Base-by-base conservation (phyloP, 1,140 invertebrate species). In the Calosoma granatense region DNA sequence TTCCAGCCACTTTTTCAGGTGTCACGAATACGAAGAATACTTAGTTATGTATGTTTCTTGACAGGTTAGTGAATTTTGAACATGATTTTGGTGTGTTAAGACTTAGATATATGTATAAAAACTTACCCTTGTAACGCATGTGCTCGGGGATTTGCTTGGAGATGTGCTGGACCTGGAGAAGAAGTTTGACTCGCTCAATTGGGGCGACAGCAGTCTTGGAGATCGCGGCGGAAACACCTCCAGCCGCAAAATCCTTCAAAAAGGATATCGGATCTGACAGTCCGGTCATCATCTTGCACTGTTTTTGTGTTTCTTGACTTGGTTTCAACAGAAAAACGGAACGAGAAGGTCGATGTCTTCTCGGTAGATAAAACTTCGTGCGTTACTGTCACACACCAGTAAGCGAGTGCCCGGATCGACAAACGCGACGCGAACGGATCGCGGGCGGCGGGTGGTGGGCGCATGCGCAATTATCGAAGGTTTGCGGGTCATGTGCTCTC, bases 101-200 rank as follows among this genome's bases (percentile, higher is more conserved):
- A n/a, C n/a, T n/a, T n/a, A n/a, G n/a, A n/a, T n/a, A n/a, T n/a
- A n/a, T n/a, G n/a, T n/a, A n/a, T n/a, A n/a, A n/a, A n/a, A n/a
- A 71, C 74, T 78, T 66, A 87, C 87, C 89, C 80, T 91, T 92
- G 74, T 92, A 92, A 65, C 83, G 81, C 64, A 89, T 74, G 54
- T 90, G 84, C 57, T 77, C 83, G 14, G 86, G 57, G 65, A 94
- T 92, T 73, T 92, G 86, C 76, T 90, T 90, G 62, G 83, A 87
- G 54, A 88, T 85, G 74, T 90, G 86, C 75, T 92, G 90, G 57
- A 92, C 88, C 74, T 92, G 92, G 53, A 95, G 81, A 54, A 96
- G 79, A 41, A 95, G 75, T 71, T 96, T 95, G 21, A 95, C 90
- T 67, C 92, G 79, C 73, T 95, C 92, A 65, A 95, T 94, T 0